Base-by-base conservation (phyloP, 1,140 invertebrate species). In the Tachypleus tridentatus region DNA sequence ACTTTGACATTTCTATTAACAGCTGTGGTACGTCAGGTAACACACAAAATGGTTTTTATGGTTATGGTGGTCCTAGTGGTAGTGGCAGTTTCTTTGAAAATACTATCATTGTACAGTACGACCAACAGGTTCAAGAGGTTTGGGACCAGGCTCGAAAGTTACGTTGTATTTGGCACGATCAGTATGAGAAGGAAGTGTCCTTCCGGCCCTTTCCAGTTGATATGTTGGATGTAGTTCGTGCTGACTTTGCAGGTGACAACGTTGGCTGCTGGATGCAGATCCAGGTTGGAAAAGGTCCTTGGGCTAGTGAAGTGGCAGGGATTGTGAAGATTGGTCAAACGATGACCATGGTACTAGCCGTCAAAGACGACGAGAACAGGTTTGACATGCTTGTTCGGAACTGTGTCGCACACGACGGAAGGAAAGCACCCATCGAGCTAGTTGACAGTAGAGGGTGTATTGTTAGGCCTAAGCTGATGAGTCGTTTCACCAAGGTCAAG, bases 291-390 rank as follows among this genome's bases (percentile, higher is more conserved):
- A 93, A 93, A 76, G 91, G 92, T 63, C 92, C 92, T 0, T 95
- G 91, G 91, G 91, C 92, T 47, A 91, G 89, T 5, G 92, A 96
- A 78, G 92, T 96, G 3, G 91, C 89, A 0, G 92, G 92, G 50
- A 93, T 96, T 71, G 92, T 95, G 1, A 95, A 95, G 78, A 95
- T 96, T 67, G 92, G 92, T 5, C 91, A 96, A 76, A 95, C 91
- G 0, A 94, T 96, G 91, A 96, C 92, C 0, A 94, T 96, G 91
- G 92, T 94, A 3, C 76, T 96, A 61, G 92, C 91, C 11, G 94
- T 96, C 70, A 95, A 95, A 76, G 92, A 96, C 70, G 91, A 95
- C 68, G 92, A 96, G 76, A 93, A 92, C 72, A 95, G 94, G 78
- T 96, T 95, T 74, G 92, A 96, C 70, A 94, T 95, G 91, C 76